A percentile compares a stretch with the other conserved stretches of the same genome.
Conservation (phyloP, 2,888 invertebrate genomes). For the Lobophora halterata region DNA sequence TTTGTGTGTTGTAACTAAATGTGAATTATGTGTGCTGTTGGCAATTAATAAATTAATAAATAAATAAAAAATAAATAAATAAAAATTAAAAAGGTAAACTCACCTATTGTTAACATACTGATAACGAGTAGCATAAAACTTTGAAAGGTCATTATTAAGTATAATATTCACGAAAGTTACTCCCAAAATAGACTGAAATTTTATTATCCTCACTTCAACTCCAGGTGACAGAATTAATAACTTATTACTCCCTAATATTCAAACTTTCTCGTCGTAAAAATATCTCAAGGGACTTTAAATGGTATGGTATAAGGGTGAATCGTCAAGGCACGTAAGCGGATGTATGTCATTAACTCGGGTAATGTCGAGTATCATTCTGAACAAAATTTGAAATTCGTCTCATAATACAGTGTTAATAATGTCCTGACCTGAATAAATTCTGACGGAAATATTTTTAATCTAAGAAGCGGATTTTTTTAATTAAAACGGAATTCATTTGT, state of each 20-base stretch:
- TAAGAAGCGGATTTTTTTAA: too few relatives aligned
- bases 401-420: background rate
- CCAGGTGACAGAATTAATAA: slow-evolving; percentile 29
- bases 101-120: too few relatives aligned
- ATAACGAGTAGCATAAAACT: too few relatives aligned
- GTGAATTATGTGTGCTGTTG: too few relatives aligned
- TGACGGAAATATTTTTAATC: background rate
- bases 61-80: too few relatives aligned
- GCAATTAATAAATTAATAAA: too few relatives aligned
- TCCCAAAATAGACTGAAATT: slow-evolving; percentile 10
- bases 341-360: slow-evolving; percentile 18
- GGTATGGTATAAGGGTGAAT: slow-evolving; percentile 21
- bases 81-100: too few relatives aligned
- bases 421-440: slow-evolving; percentile 5
- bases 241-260: slow-evolving; percentile 21
- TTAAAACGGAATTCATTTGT: too few relatives aligned
- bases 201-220: slow-evolving; percentile 23
- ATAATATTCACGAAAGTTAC: slow-evolving; percentile 2
- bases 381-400: slow-evolving; percentile 11
- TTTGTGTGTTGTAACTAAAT: too few relatives aligned
- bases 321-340: slow-evolving; percentile 18
- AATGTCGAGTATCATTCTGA: slow-evolving; percentile 10
- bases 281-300: slow-evolving; percentile 21
- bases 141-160: background rate
- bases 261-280: slow-evolving; percentile 22